phyloP scores from a whole-genome alignment of 1,140 invertebrate species.

The Lamellibrachia luymesi region DNA sequence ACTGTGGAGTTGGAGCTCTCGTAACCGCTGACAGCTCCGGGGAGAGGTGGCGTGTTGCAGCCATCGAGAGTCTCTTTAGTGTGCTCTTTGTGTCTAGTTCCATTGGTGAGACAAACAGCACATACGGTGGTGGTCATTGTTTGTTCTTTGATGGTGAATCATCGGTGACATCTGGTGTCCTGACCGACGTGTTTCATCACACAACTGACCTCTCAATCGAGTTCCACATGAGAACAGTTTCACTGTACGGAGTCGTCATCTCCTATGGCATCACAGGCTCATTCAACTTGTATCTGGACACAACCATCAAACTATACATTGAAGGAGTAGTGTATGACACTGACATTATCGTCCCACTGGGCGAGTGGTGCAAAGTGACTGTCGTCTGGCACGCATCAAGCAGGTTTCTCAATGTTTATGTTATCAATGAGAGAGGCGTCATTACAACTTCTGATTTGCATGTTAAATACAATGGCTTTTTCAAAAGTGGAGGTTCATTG shows the following conservation, averaged over 20 bases:
- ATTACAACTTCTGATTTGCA: background rate
- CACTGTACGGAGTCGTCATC: background rate
- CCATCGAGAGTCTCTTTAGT: background rate
- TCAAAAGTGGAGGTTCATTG: conserved; percentile 29
- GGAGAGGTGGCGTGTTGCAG: background rate
- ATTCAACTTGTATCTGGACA: conserved; percentile 8
- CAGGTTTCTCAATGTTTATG: conserved; percentile 10
- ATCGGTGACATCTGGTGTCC: background rate
- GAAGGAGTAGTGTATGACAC: background rate
- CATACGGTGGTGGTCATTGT: background rate
- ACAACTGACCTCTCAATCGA: background rate
- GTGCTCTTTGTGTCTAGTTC: background rate
- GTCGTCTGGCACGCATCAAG: conserved; percentile 6
- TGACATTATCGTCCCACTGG: background rate
- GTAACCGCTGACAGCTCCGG: background rate
- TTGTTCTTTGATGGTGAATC: background rate
- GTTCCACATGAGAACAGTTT: background rate
- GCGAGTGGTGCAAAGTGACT: background rate
- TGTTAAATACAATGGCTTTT: background rate
- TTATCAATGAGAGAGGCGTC: background rate
- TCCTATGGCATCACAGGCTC: background rate
- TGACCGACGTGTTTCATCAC: background rate
- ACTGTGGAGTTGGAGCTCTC: background rate
- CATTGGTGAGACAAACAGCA: background rate
- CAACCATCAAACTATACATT: background rate